These are phyloP conservation scores for Scolopax mira DNA, from an alignment of 2,113 vertebrate genomes.

Conservation along the genomic window DNA sequence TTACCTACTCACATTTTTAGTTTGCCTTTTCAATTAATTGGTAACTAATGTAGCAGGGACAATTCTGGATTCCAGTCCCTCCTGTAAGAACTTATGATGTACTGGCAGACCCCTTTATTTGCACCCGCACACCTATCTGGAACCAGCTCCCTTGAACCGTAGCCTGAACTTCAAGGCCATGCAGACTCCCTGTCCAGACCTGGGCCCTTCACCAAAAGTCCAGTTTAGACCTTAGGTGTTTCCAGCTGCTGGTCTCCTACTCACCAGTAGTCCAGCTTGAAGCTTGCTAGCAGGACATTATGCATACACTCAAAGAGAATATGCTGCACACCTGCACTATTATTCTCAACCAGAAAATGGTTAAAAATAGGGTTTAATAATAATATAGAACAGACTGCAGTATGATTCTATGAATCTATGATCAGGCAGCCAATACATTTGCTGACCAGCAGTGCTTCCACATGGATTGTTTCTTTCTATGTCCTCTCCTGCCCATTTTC, in stretches of 20 bases:
- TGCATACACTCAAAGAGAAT: neutral
- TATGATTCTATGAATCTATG: neutral
- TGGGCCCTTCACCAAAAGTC: neutral
- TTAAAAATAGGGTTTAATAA: neutral
- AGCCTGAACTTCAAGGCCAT: neutral
- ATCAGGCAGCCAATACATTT: neutral
- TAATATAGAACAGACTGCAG: neutral
- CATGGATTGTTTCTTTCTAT: neutral
- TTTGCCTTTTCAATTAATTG: neutral
- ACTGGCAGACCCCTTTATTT: neutral
- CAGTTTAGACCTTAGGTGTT: neutral
- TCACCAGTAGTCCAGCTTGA: neutral
- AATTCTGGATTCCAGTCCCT: neutral
- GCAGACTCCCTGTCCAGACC: neutral
- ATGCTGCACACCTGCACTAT: neutral
- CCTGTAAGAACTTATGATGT: neutral
- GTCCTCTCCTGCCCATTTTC: neutral
- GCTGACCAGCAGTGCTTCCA: neutral
- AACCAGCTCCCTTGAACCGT: neutral
- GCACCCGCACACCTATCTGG: fast-evolving
- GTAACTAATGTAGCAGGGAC: neutral
- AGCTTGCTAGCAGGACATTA: neutral
- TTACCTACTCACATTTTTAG: neutral
- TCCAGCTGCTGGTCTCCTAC: neutral
- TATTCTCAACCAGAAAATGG: neutral